phyloP scores from a whole-genome alignment of 2,797 vertebrate species.

The Gouania willdenowi region DNA sequence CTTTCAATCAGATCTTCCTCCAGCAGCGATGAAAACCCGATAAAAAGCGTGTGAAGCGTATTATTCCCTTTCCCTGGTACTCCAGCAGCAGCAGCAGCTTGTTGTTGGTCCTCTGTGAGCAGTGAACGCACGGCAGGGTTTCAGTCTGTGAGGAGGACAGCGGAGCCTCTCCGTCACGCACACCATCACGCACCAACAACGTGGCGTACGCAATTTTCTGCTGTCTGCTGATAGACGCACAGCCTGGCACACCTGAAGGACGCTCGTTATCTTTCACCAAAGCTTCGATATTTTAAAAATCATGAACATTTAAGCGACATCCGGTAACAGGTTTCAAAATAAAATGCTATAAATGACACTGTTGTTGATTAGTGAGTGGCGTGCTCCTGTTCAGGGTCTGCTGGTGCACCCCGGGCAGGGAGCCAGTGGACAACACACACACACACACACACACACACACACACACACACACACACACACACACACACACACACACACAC shows the following conservation, averaged over 20 bases:
- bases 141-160: constrained; percentile 12
- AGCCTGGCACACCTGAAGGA: constrained; percentile 59
- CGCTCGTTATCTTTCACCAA: too few relatives aligned
- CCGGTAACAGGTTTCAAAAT: constrained; percentile 58
- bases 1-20: not conserved
- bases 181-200: constrained; percentile 2
- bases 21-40: not conserved
- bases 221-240: constrained; percentile 14
- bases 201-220: constrained; percentile 1
- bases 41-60: not conserved
- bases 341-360: constrained; percentile 19
- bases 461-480: too few relatives aligned
- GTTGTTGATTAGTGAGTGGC: too few relatives aligned
- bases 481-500: too few relatives aligned
- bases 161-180: constrained; percentile 3
- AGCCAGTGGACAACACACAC: too few relatives aligned
- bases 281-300: too few relatives aligned
- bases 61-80: constrained; percentile 37
- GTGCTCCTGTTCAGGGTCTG: too few relatives aligned
- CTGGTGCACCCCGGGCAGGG: too few relatives aligned
- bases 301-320: constrained; percentile 5
- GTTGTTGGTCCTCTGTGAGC: constrained; percentile 52
- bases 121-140: constrained; percentile 35
- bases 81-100: constrained; percentile 40
- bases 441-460: too few relatives aligned